These are phyloP conservation scores for Petroica traversi DNA, from an alignment of 2,113 vertebrate genomes.

Conservation along the genomic window DNA sequence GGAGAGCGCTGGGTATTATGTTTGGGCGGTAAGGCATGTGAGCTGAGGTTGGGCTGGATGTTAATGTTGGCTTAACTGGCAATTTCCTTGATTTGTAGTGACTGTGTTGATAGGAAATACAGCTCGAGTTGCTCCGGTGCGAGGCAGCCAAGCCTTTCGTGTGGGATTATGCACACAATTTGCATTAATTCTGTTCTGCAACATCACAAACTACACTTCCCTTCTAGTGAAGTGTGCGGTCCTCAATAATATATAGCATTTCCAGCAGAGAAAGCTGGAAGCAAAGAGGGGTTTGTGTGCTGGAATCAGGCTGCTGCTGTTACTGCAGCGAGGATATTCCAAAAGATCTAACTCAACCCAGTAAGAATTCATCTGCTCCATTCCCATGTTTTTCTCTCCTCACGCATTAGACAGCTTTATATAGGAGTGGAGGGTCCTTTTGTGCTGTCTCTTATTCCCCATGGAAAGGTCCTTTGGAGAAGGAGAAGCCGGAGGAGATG, in stretches of 20 bases:
- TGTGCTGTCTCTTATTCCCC: background rate
- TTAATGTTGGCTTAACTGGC: conserved; percentile 66
- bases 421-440: background rate
- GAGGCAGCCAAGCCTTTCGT: conserved; percentile 45
- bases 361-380: background rate
- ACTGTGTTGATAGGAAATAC: conserved; percentile 59
- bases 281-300: background rate
- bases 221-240: conserved; percentile 40
- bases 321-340: background rate
- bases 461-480: background rate
- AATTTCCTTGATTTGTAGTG: conserved; percentile 62
- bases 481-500: background rate
- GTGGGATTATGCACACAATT: conserved; percentile 53
- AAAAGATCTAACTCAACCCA: background rate
- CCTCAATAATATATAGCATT: conserved; percentile 21
- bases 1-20: conserved; percentile 24
- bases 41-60: conserved; percentile 53
- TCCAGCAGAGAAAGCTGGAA: conserved; percentile 33
- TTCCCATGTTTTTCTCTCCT: background rate
- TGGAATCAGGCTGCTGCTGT: background rate
- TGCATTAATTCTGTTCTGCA: conserved; percentile 52
- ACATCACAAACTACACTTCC: conserved; percentile 46
- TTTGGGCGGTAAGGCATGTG: conserved; percentile 47
- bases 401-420: background rate
- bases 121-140: conserved; percentile 39